Conservation (phyloP, 2,888 invertebrate genomes). For the Dicyrtoma fusca region DNA sequence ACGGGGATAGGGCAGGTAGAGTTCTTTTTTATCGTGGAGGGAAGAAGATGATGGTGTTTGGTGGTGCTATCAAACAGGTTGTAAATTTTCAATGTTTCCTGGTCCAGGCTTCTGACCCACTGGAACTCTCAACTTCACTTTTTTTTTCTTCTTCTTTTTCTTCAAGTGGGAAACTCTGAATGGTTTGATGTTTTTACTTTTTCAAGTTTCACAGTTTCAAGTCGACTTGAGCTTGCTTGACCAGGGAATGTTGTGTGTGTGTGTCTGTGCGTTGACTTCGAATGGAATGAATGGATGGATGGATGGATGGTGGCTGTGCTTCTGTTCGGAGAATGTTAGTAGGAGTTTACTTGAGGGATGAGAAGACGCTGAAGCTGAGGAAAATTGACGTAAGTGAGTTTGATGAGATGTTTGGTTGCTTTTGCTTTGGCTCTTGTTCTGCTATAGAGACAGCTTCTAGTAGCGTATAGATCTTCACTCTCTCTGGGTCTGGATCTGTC, state of each 20-base stretch:
- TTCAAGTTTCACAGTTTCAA: no score
- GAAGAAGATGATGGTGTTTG: neutral
- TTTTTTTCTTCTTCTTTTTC: neutral
- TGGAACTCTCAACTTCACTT: neutral
- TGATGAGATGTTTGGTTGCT: no score
- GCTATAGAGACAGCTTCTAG: no score
- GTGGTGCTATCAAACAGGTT: conserved; percentile 22
- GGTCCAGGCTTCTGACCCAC: no score
- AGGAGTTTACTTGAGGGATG: neutral
- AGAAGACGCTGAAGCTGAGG: neutral
- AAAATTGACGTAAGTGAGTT: no score
- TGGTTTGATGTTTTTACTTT: neutral
- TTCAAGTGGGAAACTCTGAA: neutral
- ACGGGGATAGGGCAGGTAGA: neutral
- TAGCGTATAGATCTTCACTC: no score
- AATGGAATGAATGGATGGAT: neutral
- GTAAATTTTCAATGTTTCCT: conserved; percentile 7
- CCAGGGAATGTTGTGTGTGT: neutral
- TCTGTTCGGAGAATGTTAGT: no score
- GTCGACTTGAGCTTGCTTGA: neutral
- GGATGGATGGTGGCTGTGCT: no score
- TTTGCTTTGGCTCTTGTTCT: no score
- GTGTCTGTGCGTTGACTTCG: neutral
- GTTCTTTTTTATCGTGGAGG: neutral
- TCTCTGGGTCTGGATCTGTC: no score